Base-by-base conservation (phyloP, 2,113 vertebrate species). In the Clarias macrocephalus region DNA sequence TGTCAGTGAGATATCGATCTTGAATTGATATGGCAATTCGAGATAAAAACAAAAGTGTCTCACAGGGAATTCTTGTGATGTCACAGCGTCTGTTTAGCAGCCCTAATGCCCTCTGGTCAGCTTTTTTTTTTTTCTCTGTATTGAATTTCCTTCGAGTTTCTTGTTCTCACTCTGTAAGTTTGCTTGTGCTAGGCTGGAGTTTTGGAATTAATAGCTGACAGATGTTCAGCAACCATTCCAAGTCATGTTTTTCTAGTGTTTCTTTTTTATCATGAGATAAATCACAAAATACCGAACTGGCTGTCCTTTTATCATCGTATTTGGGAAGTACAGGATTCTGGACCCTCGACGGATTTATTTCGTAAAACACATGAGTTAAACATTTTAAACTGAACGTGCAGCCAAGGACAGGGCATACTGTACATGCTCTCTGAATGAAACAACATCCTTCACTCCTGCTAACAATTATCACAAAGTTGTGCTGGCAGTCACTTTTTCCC, bases 401-500 rank as follows among this genome's bases (percentile, higher is more conserved):
- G 11, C 19, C 79, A 33, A 59, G 79, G 30, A 62, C 48, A 77
- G 5, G 56, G 76, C 21, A 10, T 56, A 37, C 33, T 37, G 33
- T 37, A 23, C 72, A n/a, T 52, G 5, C 56, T 70, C 54, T 13
- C 18, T 8, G 52, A 80, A 8, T 42, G 63, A 80, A 18, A 37
- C 76, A 68, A 66, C 52, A 30, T 80, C 60, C 84, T 80, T 80
- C 62, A 59, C 28, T 59, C 76, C 85, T 80, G 76, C 85, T 56
- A 80, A 76, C 75, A 86, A 86, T 80, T 86, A 86, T 57, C 62
- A 52, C 48, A n/a, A 42, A 37, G 33, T 23, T 28, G 3, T 54
- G 19, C 54, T 63, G 56, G n/a, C 62, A 25, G 7, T 82, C 63
- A 7, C 21, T 52, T 2, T 2, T 16, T 60, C 48, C 60, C 9